Conservation (phyloP, 2,113 vertebrate genomes). For the Amblyopsis rosae region DNA sequence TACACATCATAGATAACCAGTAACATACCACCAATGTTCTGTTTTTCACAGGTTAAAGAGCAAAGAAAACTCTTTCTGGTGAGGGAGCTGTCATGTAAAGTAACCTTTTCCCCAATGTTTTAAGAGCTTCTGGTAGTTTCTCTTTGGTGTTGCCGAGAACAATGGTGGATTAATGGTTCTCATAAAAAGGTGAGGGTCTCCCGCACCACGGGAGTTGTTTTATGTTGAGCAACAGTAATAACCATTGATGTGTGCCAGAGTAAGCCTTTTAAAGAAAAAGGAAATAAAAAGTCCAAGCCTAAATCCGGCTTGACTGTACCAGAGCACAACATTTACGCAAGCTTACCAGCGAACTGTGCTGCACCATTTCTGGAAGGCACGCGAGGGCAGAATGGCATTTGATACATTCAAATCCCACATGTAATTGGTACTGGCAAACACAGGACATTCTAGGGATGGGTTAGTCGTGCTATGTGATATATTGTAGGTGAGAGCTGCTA, state of each 20-base stretch:
- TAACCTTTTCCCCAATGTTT: slow-evolving; percentile 10
- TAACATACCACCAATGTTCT: no score
- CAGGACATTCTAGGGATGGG: slow-evolving; percentile 27
- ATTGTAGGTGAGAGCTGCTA: slow-evolving; percentile 20
- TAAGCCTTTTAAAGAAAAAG: slow-evolving; percentile 38
- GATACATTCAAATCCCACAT: slow-evolving; percentile 41
- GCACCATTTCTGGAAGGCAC: slow-evolving; percentile 30
- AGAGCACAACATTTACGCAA: slow-evolving; percentile 34
- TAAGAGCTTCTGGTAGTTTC: background rate
- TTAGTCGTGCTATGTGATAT: slow-evolving; percentile 31
- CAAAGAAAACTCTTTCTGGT: slow-evolving; percentile 2
- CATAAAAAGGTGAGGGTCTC: slow-evolving; percentile 35
- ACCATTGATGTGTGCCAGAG: slow-evolving; percentile 23
- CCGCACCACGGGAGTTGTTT: slow-evolving; percentile 15
- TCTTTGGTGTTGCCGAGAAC: slow-evolving; percentile 4
- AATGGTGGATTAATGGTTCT: slow-evolving; percentile 44
- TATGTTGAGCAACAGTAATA: slow-evolving; percentile 10
- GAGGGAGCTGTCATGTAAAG: slow-evolving; percentile 31
- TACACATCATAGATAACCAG: no score
- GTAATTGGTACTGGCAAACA: slow-evolving; percentile 50
- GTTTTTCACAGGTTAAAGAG: background rate
- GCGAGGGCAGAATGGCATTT: slow-evolving; percentile 42
- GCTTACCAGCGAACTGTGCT: slow-evolving; percentile 18
- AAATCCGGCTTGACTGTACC: slow-evolving; percentile 39
- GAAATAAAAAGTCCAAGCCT: slow-evolving; percentile 25